A percentile compares a stretch with the other conserved stretches of the same genome.
Evolutionary conservation across 2,113 vertebrate genomes (phyloP).

Genomic region (Phylloscopus trochilus): DNA sequence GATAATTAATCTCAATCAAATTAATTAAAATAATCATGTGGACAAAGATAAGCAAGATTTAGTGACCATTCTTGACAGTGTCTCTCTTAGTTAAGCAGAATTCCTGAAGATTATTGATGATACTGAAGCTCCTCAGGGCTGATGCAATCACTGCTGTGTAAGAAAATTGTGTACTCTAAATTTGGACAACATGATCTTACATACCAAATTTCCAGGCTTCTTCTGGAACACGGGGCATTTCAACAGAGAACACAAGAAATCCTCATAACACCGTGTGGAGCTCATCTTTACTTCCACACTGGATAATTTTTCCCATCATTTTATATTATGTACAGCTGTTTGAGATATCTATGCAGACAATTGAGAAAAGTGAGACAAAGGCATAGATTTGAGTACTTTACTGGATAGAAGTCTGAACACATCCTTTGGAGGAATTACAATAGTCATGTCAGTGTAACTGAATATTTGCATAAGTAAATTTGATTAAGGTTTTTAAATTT

Average conservation of each 20-base stretch:
- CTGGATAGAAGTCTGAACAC: neutral
- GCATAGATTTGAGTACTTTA: neutral
- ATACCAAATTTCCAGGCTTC: neutral
- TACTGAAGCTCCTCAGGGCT: neutral
- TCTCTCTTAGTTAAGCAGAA: slow-evolving; percentile 16
- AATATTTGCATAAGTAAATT: neutral
- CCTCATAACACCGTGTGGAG: neutral
- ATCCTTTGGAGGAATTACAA: neutral
- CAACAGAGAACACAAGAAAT: neutral
- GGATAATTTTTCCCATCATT: rapidly evolving
- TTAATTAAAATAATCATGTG: slow-evolving; percentile 41
- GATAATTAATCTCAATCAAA: slow-evolving; percentile 47
- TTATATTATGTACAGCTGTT: neutral
- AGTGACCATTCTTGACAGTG: slow-evolving; percentile 37
- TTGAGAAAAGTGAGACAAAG: neutral
- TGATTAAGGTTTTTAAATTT: neutral
- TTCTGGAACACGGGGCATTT: neutral
- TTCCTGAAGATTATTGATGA: slow-evolving; percentile 33
- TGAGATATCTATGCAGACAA: neutral
- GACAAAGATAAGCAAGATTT: slow-evolving; percentile 41
- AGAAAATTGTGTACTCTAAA: neutral
- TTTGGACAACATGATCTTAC: neutral
- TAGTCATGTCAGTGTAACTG: neutral
- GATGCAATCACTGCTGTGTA: neutral
- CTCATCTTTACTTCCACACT: neutral